Percentiles rank a stretch among this genome's conserved stretches.
Conservation (phyloP, 2,113 vertebrate species). For the Alces alces region DNA sequence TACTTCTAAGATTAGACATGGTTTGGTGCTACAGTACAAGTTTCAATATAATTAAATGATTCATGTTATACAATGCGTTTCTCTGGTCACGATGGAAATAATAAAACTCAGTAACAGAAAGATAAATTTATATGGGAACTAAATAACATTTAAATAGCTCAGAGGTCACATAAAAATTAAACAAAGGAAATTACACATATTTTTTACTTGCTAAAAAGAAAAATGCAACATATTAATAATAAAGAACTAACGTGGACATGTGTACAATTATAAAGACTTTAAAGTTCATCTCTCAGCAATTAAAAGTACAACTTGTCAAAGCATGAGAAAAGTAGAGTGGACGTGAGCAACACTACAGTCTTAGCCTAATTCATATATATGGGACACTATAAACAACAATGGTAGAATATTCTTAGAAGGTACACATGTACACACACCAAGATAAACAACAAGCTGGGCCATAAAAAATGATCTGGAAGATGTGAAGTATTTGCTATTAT, state of each 20-base stretch:
- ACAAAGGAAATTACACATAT: neutral
- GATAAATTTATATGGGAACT: neutral
- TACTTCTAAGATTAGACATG: neutral
- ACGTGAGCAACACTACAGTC: neutral
- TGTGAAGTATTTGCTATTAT: neutral
- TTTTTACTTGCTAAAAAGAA: neutral
- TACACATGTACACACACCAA: neutral
- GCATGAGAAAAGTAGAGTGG: neutral
- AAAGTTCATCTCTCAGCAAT: neutral
- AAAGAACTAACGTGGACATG: neutral
- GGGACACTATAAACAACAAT: neutral
- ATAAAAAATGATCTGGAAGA: neutral
- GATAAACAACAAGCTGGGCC: neutral
- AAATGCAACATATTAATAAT: neutral
- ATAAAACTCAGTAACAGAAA: neutral
- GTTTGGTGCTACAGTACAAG: neutral
- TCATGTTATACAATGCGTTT: neutral
- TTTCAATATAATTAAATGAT: neutral
- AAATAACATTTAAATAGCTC: neutral
- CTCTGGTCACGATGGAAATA: neutral
- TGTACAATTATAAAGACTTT: neutral
- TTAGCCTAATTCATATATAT: neutral
- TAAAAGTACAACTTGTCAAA: neutral
- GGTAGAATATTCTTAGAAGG: neutral
- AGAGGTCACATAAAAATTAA: neutral